Percentiles rank a stretch among this genome's conserved stretches.
These are phyloP conservation scores for Eurystomus glaucurus DNA, from an alignment of 2,797 vertebrate species.

Conservation along the genomic window DNA sequence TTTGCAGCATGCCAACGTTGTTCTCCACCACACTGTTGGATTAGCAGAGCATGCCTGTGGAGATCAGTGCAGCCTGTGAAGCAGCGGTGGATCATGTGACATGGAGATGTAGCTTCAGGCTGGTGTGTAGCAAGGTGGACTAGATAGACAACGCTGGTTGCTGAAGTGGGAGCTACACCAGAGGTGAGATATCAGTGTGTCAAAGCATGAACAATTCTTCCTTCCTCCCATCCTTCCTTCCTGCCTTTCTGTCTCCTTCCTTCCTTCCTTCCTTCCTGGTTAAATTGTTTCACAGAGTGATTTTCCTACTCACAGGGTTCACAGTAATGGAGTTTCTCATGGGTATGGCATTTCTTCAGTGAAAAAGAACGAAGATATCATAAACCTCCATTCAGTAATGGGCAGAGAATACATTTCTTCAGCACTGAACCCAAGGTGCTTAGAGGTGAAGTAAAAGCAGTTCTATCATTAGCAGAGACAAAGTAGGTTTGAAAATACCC, in stretches of 20 bases:
- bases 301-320: background rate
- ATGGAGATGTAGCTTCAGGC: background rate
- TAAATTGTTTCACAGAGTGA: background rate
- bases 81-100: background rate
- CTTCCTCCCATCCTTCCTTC: background rate
- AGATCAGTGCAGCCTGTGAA: background rate
- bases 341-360: no score
- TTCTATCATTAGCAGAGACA: background rate
- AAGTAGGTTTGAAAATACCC: background rate
- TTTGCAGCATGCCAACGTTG: background rate
- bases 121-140: background rate
- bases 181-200: background rate
- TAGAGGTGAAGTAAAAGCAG: no score
- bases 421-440: no score
- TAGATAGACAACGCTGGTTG: background rate
- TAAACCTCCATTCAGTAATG: no score
- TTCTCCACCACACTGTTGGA: background rate
- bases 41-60: background rate
- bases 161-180: background rate
- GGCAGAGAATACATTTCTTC: background rate
- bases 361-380: no score
- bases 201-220: background rate
- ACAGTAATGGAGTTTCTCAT: background rate
- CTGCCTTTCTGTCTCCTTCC: no score
- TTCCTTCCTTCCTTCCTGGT: background rate